Evolutionary conservation across 2,797 vertebrate genomes (phyloP), one percentile per base, ranked within the genome.

Genomic region (Helicolenus hilgendorfi): DNA sequence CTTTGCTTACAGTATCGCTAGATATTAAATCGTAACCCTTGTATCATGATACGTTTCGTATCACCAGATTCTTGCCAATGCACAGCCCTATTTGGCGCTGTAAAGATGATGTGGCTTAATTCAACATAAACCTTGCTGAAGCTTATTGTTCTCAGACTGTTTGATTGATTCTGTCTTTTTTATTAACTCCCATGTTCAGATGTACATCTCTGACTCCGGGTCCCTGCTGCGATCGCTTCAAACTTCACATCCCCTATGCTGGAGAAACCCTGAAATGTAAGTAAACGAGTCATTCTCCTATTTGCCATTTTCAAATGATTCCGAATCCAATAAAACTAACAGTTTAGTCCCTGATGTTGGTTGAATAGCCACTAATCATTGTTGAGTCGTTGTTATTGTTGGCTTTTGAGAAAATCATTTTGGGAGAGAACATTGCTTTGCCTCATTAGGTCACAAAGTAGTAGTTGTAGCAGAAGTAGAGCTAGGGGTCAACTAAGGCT

Each of bases 191-290:
- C 73, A 24, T 78, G 27, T 88, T 84, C 85, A 99, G 99, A 60
- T 99, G 98, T 87, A 99, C 98, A 0, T 99, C 99, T 73, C 92
- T 99, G 96, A 99, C 98, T 10, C 97, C 98, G 33, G 98, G 98
- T 55, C 99, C 99, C 53, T 99, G 98, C 96, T 99, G 99, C 86
- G 99, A 99, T 95, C 98, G 99, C 79, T 99, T 99, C 95, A 99
- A 99, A 84, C 97, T 99, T 53, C 99, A 99, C 94, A 99, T 99
- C 85, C 99, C 99, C 2, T 99, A 99, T 74, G 99, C 99, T 79
- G 99, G 99, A 96, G 99, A 99, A 95, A 99, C 98, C 15, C 97
- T 99, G 64, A 99, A 99, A 97, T 99, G 99, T 99, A 97, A 98
- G 99, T 96, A 59, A 49, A 72, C 3, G 5, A 75, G 26, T 49